phyloP scores from a whole-genome alignment of 2,113 vertebrate genomes.

The Onychorhynchus coronatus region DNA sequence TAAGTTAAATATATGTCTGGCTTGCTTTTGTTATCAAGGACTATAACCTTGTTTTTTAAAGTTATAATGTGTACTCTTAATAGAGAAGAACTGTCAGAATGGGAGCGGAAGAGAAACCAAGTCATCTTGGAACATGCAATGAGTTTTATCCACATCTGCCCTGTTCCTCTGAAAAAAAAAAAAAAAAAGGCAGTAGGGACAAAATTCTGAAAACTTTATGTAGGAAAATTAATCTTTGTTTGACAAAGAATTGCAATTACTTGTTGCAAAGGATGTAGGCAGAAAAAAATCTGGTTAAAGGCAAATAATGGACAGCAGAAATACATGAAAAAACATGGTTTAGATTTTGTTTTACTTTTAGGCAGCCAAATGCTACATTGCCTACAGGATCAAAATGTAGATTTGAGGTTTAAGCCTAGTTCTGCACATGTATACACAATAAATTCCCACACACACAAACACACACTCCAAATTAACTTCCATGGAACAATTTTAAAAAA shows the following conservation, averaged over 20 bases:
- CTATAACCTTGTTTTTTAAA: background rate
- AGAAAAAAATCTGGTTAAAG: background rate
- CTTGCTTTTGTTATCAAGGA: background rate
- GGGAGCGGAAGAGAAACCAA: background rate
- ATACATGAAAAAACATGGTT: background rate
- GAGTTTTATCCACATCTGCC: background rate
- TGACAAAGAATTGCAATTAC: background rate
- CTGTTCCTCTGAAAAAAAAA: background rate
- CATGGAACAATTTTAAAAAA: background rate
- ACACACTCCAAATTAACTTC: too few species aligned
- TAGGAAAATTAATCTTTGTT: background rate
- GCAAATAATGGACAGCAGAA: background rate
- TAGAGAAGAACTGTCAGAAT: background rate
- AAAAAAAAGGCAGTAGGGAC: background rate
- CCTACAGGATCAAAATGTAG: background rate
- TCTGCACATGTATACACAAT: background rate
- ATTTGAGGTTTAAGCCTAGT: background rate
- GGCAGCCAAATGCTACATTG: background rate
- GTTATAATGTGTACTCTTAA: background rate
- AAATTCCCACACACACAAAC: too few species aligned
- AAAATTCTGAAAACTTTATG: background rate
- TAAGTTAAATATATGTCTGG: background rate
- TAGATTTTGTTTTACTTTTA: background rate
- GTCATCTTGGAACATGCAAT: background rate
- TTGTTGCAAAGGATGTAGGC: background rate